phyloP scores from a whole-genome alignment of 2,888 invertebrate genomes.

The Andrena chrysosceles region DNA sequence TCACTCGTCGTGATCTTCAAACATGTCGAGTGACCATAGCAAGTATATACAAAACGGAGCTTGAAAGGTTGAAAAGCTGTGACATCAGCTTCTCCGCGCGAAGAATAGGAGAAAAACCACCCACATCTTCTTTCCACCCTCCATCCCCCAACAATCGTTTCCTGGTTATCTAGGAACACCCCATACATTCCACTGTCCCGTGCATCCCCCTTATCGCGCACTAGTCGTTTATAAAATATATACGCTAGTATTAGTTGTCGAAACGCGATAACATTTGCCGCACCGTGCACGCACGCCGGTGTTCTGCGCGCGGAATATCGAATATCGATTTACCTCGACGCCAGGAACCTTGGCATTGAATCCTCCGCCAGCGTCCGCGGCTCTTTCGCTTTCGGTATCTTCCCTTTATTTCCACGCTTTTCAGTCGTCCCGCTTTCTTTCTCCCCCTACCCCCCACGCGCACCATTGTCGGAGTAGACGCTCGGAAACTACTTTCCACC shows the following conservation, averaged over 20 bases:
- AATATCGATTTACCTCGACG: slow-evolving; percentile 65
- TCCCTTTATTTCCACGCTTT: slow-evolving; percentile 69
- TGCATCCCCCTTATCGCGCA: not conserved
- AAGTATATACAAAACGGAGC: no score
- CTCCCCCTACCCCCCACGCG: slow-evolving; percentile 54
- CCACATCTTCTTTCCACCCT: not conserved
- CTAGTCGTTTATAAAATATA: not conserved
- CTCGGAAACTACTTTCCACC: slow-evolving; percentile 78
- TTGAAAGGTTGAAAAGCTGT: no score
- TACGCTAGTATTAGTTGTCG: not conserved
- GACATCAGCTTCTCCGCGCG: no score
- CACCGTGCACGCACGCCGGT: not conserved
- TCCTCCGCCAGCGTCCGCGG: slow-evolving; percentile 37
- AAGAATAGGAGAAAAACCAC: not conserved
- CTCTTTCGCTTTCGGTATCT: slow-evolving; percentile 63
- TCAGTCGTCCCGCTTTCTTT: slow-evolving; percentile 62
- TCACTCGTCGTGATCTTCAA: no score
- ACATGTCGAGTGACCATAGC: no score
- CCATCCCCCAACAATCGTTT: not conserved
- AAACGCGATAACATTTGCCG: slow-evolving; percentile 35
- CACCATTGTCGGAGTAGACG: slow-evolving; percentile 76
- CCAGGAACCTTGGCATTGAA: slow-evolving; percentile 72
- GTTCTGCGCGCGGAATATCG: slow-evolving; percentile 53
- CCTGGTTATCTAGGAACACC: not conserved
- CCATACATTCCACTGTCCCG: not conserved